Evolutionary conservation across 1,140 invertebrate genomes (phyloP).

Genomic region (Drosophila pectinifera): DNA sequence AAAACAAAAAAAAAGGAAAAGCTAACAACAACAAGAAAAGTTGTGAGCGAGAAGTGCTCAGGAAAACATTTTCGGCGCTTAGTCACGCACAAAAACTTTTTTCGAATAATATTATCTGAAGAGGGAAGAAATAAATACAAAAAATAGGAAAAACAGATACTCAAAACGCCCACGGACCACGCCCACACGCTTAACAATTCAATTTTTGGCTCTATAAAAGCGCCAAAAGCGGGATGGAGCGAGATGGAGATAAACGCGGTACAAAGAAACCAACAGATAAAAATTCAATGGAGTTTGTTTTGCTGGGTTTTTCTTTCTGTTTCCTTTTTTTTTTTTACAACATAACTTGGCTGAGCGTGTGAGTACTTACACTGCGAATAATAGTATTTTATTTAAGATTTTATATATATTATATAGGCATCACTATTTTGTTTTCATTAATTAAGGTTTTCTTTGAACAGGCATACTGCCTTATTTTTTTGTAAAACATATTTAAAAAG

Average conservation of each 20-base stretch:
- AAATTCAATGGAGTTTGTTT: conserved; percentile 49
- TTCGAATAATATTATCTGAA: conserved; percentile 52
- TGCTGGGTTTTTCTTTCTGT: not conserved
- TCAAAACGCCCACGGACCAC: conserved; percentile 32
- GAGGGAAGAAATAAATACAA: conserved; percentile 20
- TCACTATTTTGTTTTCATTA: too few relatives aligned
- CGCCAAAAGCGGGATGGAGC: conserved; percentile 4
- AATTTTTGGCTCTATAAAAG: conserved; percentile 55
- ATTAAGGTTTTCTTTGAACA: too few relatives aligned
- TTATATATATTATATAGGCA: too few relatives aligned
- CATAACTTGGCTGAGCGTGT: conserved; percentile 6
- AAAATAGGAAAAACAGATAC: conserved; percentile 44
- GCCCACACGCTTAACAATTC: conserved; percentile 53
- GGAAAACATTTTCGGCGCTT: conserved; percentile 47
- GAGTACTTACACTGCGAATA: conserved; percentile 6
- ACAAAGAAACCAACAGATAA: conserved; percentile 45
- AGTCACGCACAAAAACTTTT: conserved; percentile 61
- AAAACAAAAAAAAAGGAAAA: not conserved
- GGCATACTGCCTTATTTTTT: too few relatives aligned
- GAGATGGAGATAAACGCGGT: conserved; percentile 27
- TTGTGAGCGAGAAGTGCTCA: conserved; percentile 35
- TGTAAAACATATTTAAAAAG: too few relatives aligned
- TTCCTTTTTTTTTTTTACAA: not conserved
- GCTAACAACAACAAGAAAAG: conserved; percentile 15
- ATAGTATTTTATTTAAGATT: too few relatives aligned